These are phyloP conservation scores for Elanus axillaris DNA, from an alignment of 2,113 vertebrate genomes.

Conservation along the genomic window DNA sequence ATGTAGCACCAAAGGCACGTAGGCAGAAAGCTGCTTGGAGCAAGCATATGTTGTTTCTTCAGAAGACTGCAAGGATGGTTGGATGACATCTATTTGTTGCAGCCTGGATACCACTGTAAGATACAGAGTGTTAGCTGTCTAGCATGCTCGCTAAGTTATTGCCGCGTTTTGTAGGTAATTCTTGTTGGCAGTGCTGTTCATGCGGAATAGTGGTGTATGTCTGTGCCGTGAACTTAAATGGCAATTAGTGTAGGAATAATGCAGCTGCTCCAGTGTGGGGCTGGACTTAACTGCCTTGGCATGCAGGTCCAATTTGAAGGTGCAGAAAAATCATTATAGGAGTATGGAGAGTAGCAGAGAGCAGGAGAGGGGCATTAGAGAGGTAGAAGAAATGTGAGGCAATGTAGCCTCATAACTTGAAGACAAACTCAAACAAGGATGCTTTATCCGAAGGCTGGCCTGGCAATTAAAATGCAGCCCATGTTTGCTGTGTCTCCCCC, in stretches of 20 bases:
- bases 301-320: neutral
- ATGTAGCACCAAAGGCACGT: neutral
- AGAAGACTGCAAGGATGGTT: neutral
- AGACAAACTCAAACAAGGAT: neutral
- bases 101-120: neutral
- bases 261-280: neutral
- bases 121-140: neutral
- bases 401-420: rapidly evolving
- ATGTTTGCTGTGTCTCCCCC: neutral
- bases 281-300: neutral
- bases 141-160: neutral
- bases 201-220: neutral
- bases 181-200: rapidly evolving
- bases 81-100: neutral
- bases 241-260: neutral
- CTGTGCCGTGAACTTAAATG: neutral
- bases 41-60: neutral
- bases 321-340: neutral
- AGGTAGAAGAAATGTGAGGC: neutral
- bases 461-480: neutral
- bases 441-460: neutral
- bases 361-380: neutral
- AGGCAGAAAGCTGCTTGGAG: neutral
- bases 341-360: neutral
- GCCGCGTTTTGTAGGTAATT: neutral